These are phyloP conservation scores for Sceliomorpha sp. DNA, from an alignment of 2,888 invertebrate genomes.

Conservation along the genomic window DNA sequence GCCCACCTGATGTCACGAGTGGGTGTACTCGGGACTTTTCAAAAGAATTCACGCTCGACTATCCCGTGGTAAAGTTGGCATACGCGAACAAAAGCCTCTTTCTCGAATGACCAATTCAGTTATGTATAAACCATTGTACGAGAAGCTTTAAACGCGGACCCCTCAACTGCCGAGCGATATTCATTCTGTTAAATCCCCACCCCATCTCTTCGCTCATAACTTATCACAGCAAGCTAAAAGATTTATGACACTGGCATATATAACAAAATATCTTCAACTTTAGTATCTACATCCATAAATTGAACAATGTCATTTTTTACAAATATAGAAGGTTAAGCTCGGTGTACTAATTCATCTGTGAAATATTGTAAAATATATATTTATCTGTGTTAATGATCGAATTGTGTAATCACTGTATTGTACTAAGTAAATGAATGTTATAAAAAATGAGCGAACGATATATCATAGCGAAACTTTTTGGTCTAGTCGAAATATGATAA, in stretches of 20 bases:
- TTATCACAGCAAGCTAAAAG: slow-evolving; percentile 21
- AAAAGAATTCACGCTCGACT: slow-evolving; percentile 38
- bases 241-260: slow-evolving; percentile 49
- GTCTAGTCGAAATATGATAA: too few relatives aligned
- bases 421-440: too few relatives aligned
- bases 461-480: too few relatives aligned
- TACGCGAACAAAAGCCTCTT: slow-evolving; percentile 50
- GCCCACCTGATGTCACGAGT: slow-evolving; percentile 43
- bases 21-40: slow-evolving; percentile 29
- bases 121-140: slow-evolving; percentile 50
- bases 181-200: slow-evolving; percentile 59
- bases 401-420: too few relatives aligned
- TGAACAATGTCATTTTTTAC: neutral
- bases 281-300: slow-evolving; percentile 28
- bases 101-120: slow-evolving; percentile 53
- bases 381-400: too few relatives aligned
- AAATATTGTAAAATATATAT: too few relatives aligned
- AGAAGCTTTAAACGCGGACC: slow-evolving; percentile 31
- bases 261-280: slow-evolving; percentile 16
- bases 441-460: too few relatives aligned
- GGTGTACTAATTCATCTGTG: slow-evolving; percentile 4
- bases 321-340: neutral
- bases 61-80: slow-evolving; percentile 29
- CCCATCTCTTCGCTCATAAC: slow-evolving; percentile 52
- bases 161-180: slow-evolving; percentile 48